Evolutionary conservation across 2,888 invertebrate genomes (phyloP), one percentile per base, ranked within the genome.

Genomic region (Luperina nickerlii): DNA sequence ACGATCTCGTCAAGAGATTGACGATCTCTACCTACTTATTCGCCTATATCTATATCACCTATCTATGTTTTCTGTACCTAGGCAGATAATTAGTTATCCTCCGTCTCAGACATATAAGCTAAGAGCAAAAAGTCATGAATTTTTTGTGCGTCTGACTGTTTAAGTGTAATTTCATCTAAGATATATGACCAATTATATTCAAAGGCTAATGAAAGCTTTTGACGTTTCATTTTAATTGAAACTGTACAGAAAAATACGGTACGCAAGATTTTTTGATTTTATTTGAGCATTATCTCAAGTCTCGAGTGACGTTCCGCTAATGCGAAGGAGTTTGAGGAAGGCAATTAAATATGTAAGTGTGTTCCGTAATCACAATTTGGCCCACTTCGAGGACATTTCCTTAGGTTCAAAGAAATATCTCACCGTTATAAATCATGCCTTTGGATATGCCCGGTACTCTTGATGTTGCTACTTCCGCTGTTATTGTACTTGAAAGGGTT

Each of bases 281-380:
- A n/a, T 68, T 69, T 73, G 69, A 78, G 54, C 57, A 68, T 85
- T 86, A 82, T 63, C 71, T 79, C 76, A 51, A 75, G 80, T 76
- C 84, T 85, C 79, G 60, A 74, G 81, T 72, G 88, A 81, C 42
- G 5, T 70, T 79, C 69, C 70, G 77, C 65, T 72, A 24, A 71
- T 18, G 20, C 13, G 84, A 88, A 82, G 86, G 79, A 81, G 76
- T 82, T 82, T 84, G 83, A 87, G 86, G 85, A 85, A 79, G 89
- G 38, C 38, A 91, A 91, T 92, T 92, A 91, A 91, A 92, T 91
- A 0, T 32, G 32, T 32, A 90, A 91, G 84, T 85, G 83, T 85
- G 80, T 87, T 87, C 79, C 79, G 86, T 88, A 91, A 91, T 91
- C 87, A 84, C 88, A 90, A 90, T 89, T 91, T 82, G 76, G 83